Percentiles rank a stretch among this genome's conserved stretches.
These are phyloP conservation scores for Morinoia aosen DNA, from an alignment of 2,888 invertebrate species.

Conservation along the genomic window DNA sequence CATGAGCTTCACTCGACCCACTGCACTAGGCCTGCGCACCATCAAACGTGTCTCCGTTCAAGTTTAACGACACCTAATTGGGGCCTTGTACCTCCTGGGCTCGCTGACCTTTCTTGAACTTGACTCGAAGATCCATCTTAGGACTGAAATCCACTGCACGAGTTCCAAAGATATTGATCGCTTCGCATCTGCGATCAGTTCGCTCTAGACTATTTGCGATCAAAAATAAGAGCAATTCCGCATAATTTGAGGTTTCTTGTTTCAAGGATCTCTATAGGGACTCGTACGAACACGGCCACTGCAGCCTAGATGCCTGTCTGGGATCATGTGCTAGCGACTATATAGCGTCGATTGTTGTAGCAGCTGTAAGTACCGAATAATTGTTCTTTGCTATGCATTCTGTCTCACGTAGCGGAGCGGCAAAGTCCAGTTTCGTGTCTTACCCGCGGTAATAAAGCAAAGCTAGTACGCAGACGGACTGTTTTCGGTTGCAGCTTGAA, in stretches of 20 bases:
- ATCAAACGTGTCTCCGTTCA: neutral
- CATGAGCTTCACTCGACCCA: neutral
- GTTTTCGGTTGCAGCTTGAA: too few relatives aligned
- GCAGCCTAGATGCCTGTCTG: neutral
- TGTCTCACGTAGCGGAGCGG: neutral
- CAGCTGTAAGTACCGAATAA: neutral
- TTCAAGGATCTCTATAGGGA: neutral
- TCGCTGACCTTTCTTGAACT: slow-evolving; percentile 18
- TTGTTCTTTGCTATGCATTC: neutral
- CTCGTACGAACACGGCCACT: neutral
- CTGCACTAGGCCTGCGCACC: neutral
- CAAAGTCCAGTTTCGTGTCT: neutral
- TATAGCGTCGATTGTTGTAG: neutral
- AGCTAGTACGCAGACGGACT: neutral
- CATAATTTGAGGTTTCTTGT: neutral
- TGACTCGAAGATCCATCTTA: neutral
- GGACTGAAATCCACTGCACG: neutral
- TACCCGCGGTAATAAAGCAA: neutral
- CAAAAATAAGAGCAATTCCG: neutral
- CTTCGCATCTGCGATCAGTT: neutral
- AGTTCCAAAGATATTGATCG: neutral
- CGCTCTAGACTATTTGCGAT: neutral
- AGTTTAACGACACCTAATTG: slow-evolving; percentile 7
- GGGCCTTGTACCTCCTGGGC: neutral
- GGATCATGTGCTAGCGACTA: neutral